phyloP scores from a whole-genome alignment of 2,797 vertebrate genomes.

The Sarcoramphus papa region DNA sequence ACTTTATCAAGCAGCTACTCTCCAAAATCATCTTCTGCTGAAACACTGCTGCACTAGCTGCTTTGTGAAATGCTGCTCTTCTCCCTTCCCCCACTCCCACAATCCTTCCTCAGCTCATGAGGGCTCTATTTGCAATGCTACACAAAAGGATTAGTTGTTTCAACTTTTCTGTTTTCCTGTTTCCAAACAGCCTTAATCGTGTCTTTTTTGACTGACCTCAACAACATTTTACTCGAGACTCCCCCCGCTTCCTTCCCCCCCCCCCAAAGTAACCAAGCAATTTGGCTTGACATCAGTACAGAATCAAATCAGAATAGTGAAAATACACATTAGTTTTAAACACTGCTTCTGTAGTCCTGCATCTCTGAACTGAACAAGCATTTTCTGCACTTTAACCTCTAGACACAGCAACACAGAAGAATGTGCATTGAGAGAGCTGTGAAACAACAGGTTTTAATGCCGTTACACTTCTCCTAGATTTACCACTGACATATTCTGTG shows the following conservation, averaged over 20 bases:
- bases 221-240: background rate
- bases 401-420: background rate
- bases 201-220: background rate
- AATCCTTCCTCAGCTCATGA: background rate
- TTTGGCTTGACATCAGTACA: background rate
- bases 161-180: background rate
- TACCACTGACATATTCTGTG: background rate
- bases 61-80: background rate
- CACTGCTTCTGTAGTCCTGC: background rate
- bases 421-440: background rate
- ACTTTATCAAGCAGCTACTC: background rate
- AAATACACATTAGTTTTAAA: background rate
- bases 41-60: background rate
- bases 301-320: background rate
- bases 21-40: background rate
- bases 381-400: background rate
- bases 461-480: background rate
- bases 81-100: background rate
- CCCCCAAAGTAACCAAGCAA: background rate
- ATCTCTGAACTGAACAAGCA: background rate
- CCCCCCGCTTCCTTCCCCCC: no score
- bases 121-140: background rate
- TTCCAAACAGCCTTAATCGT: background rate
- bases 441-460: background rate
- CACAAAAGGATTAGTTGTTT: slow-evolving; percentile 53